Evolutionary conservation across 2,888 invertebrate species (phyloP).

Genomic region (Geotrupes spiniger): DNA sequence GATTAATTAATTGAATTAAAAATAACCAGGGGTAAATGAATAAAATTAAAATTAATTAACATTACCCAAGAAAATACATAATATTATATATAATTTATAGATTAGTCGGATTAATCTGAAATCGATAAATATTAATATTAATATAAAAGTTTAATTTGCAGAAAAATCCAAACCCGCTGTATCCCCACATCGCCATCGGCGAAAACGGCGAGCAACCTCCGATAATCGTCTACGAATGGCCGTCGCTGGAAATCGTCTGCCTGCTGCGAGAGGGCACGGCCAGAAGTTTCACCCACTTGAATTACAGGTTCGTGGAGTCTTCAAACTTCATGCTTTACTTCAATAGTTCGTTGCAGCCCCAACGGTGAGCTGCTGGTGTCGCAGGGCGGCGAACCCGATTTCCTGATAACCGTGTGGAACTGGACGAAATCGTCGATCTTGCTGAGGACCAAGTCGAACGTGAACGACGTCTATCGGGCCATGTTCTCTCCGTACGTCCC

Average conservation of each 20-base stretch:
- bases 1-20: no score
- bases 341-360: conserved; percentile 59
- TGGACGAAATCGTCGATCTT: conserved; percentile 77
- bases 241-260: conserved; percentile 69
- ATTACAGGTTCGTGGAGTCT: conserved; percentile 59
- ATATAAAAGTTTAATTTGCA: conserved; percentile 41
- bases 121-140: neutral
- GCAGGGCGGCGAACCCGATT: conserved; percentile 84
- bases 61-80: no score
- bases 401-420: conserved; percentile 84
- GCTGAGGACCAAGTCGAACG: conserved; percentile 77
- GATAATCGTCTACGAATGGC: conserved; percentile 82
- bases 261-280: conserved; percentile 76
- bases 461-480: conserved; percentile 74
- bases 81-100: neutral
- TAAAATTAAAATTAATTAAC: no score
- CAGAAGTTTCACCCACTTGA: conserved; percentile 67
- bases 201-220: conserved; percentile 70
- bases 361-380: conserved; percentile 78
- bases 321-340: no score
- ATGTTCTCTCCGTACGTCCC: conserved; percentile 80
- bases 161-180: conserved; percentile 62
- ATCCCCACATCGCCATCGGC: conserved; percentile 75
- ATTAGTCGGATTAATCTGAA: neutral
- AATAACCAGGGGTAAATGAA: no score